Evolutionary conservation across 2,797 vertebrate genomes (phyloP).

Genomic region (Pseudochaenichthys georgianus): DNA sequence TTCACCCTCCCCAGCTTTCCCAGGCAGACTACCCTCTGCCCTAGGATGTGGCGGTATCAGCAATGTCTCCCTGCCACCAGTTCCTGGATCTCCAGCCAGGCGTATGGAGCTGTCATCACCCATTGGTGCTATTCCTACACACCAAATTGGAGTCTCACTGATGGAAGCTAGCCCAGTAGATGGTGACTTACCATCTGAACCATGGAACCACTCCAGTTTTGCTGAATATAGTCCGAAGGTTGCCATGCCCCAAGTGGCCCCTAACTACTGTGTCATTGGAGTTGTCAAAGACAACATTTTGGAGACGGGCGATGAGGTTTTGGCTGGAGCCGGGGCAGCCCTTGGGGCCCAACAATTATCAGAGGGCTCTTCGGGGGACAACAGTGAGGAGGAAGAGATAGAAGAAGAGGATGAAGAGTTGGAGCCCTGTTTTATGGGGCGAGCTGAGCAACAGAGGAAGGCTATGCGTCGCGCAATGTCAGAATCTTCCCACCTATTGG

Average conservation of each 20-base stretch:
- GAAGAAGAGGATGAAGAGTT: slow-evolving; percentile 84
- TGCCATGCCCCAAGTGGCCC: slow-evolving; percentile 75
- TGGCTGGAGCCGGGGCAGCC: slow-evolving; percentile 26
- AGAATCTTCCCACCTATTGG: slow-evolving; percentile 93
- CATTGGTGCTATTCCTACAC: slow-evolving; percentile 45
- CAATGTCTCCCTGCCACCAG: slow-evolving; percentile 58
- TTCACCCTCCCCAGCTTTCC: slow-evolving; percentile 78
- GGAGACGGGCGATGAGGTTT: slow-evolving; percentile 47
- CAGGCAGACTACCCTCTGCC: slow-evolving; percentile 66
- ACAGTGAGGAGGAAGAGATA: slow-evolving; percentile 76
- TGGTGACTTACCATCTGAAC: slow-evolving; percentile 58
- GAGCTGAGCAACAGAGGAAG: slow-evolving; percentile 90
- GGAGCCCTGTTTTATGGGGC: slow-evolving; percentile 80
- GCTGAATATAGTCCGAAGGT: slow-evolving; percentile 62
- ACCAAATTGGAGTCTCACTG: slow-evolving; percentile 40
- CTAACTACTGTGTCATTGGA: slow-evolving; percentile 78
- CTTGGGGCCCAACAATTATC: slow-evolving; percentile 50
- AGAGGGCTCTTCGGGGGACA: slow-evolving; percentile 79
- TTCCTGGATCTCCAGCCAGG: slow-evolving; percentile 68
- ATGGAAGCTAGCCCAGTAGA: slow-evolving; percentile 44
- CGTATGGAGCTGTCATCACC: slow-evolving; percentile 41
- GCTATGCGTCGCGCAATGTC: slow-evolving; percentile 95
- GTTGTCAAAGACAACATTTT: slow-evolving; percentile 68
- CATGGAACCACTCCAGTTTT: slow-evolving; percentile 77
- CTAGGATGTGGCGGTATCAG: slow-evolving; percentile 74